phyloP scores from a whole-genome alignment of 2,888 invertebrate species.

The Leptinotarsa haldemani region DNA sequence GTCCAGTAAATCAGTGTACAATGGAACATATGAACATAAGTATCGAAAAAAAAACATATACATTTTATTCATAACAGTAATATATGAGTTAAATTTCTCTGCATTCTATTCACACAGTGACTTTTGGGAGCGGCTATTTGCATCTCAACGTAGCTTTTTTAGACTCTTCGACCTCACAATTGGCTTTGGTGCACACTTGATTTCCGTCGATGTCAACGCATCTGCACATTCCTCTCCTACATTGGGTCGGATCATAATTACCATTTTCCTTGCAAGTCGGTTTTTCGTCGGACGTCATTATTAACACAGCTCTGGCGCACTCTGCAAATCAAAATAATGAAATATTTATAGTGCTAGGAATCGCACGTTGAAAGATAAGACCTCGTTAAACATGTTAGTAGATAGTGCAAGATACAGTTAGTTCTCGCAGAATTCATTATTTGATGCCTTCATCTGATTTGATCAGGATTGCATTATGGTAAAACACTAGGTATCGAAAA shows the following conservation, averaged over 20 bases:
- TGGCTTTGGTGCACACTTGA: conserved; percentile 61
- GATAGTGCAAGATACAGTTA: no score
- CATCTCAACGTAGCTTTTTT: conserved; percentile 44
- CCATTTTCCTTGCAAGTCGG: conserved; percentile 75
- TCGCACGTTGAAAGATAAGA: no score
- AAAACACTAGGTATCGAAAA: no score
- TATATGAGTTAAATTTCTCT: background rate
- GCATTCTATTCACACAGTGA: background rate
- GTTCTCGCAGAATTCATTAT: no score
- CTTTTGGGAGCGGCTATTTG: background rate
- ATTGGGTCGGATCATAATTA: conserved; percentile 73
- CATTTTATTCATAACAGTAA: no score
- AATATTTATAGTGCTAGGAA: background rate
- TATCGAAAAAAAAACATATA: no score
- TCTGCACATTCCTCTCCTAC: conserved; percentile 71
- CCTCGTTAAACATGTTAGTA: no score
- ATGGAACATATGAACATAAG: no score
- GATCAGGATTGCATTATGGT: no score
- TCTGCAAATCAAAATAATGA: conserved; percentile 63
- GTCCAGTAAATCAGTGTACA: no score
- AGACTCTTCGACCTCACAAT: conserved; percentile 52
- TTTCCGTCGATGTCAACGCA: conserved; percentile 74
- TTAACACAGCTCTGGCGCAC: conserved; percentile 71
- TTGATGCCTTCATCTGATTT: no score
- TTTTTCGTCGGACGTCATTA: conserved; percentile 57